phyloP scores from a whole-genome alignment of 2,888 invertebrate genomes.

The Erynnis tages region DNA sequence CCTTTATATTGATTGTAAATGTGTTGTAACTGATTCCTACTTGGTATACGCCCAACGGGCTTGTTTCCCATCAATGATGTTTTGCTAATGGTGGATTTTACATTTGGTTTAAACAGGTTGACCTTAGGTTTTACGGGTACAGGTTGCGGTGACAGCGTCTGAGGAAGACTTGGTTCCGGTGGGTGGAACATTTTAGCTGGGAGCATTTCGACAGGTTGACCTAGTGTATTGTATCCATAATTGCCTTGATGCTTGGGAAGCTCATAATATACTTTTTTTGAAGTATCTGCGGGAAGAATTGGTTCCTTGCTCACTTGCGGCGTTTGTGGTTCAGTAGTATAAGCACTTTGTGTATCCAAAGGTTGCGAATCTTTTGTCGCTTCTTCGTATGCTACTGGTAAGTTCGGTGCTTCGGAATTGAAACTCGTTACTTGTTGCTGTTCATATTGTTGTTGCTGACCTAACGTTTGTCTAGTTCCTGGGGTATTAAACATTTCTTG shows the following conservation, averaged over 20 bases:
- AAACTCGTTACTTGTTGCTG: slow-evolving; percentile 39
- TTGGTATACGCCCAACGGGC: slow-evolving; percentile 49
- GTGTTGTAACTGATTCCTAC: slow-evolving; percentile 62
- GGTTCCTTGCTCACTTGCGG: slow-evolving; percentile 50
- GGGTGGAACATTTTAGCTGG: slow-evolving; percentile 48
- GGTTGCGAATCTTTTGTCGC: slow-evolving; percentile 24
- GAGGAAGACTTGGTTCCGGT: slow-evolving; percentile 48
- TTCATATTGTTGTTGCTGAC: slow-evolving; percentile 31
- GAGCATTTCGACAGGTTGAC: slow-evolving; percentile 64
- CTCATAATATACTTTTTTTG: slow-evolving; percentile 36
- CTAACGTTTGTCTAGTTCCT: slow-evolving; percentile 37
- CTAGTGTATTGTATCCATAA: slow-evolving; percentile 62
- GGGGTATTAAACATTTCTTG: slow-evolving; percentile 29
- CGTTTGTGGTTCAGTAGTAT: slow-evolving; percentile 19
- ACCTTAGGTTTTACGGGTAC: slow-evolving; percentile 34
- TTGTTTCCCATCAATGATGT: slow-evolving; percentile 57
- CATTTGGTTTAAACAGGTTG: slow-evolving; percentile 43
- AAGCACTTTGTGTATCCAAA: slow-evolving; percentile 11
- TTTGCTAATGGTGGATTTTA: slow-evolving; percentile 66
- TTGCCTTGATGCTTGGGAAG: slow-evolving; percentile 34
- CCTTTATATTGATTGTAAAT: slow-evolving; percentile 69
- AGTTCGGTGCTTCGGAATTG: slow-evolving; percentile 39
- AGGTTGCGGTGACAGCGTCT: slow-evolving; percentile 61
- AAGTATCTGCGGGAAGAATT: slow-evolving; percentile 57
- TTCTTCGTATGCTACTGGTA: slow-evolving; percentile 39